Conservation (phyloP, 2,888 invertebrate species). For the Aquatica leii region DNA sequence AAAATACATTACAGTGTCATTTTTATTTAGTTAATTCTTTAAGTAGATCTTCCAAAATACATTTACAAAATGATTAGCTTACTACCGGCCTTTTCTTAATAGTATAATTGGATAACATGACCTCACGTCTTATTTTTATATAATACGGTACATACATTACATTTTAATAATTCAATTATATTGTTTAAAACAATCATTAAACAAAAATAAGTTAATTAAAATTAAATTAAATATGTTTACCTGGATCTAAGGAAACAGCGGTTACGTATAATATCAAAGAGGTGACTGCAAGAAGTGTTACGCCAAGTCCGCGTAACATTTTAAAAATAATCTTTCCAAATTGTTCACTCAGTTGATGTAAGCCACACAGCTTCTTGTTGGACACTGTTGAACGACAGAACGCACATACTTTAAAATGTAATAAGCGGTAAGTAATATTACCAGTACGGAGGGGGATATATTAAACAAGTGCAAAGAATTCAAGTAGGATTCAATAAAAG, state of each 20-base stretch:
- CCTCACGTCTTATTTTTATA: constrained; percentile 14
- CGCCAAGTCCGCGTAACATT: constrained; percentile 36
- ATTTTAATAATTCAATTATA: no score
- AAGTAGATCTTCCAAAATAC: no score
- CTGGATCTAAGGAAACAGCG: constrained; percentile 65
- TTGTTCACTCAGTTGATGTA: constrained; percentile 25
- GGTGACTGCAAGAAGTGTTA: constrained; percentile 53
- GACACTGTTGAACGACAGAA: constrained; percentile 39
- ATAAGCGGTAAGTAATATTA: constrained; percentile 19
- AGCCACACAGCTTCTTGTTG: constrained; percentile 37
- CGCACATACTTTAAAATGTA: constrained; percentile 17
- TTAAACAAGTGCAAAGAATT: constrained; percentile 5
- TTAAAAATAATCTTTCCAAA: constrained; percentile 23
- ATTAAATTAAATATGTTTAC: constrained; percentile 60
- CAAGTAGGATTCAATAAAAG: neutral
- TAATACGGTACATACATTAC: neutral
- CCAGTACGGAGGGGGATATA: constrained; percentile 23
- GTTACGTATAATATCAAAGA: constrained; percentile 56
- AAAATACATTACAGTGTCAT: no score
- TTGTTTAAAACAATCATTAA: no score
- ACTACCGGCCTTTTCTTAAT: constrained; percentile 1
- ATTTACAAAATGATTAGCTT: neutral
- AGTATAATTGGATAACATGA: constrained; percentile 17
- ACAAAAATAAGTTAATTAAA: constrained; percentile 10
- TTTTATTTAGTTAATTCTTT: no score